Evolutionary conservation across 1,140 invertebrate species (phyloP).

Genomic region (Pseudomyrmex gracilis): DNA sequence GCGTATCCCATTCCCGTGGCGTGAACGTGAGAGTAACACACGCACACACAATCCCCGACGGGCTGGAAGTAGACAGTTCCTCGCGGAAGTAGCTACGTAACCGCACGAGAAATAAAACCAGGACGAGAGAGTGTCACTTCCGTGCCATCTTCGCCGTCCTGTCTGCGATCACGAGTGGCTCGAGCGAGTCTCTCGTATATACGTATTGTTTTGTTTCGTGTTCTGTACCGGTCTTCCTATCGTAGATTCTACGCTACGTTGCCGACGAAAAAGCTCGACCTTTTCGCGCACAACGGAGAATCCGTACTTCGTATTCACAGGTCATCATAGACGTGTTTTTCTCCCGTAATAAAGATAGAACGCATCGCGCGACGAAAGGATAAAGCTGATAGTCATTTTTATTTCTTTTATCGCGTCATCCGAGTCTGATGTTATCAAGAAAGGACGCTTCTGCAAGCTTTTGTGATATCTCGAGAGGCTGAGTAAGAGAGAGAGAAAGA

Average conservation of each 20-base stretch:
- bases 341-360: slow-evolving; percentile 32
- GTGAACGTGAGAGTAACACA: slow-evolving; percentile 59
- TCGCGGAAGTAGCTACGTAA: slow-evolving; percentile 66
- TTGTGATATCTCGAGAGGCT: slow-evolving; percentile 32
- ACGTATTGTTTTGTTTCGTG: slow-evolving; percentile 36
- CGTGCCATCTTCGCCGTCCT: slow-evolving; percentile 40
- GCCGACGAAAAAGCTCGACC: background rate
- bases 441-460: slow-evolving; percentile 25
- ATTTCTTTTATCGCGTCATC: slow-evolving; percentile 50
- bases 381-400: slow-evolving; percentile 52
- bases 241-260: background rate
- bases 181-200: slow-evolving; percentile 29
- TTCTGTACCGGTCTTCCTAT: slow-evolving; percentile 1
- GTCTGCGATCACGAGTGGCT: slow-evolving; percentile 45
- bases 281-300: background rate
- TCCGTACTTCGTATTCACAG: slow-evolving; percentile 20
- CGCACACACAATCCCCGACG: slow-evolving; percentile 51
- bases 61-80: slow-evolving; percentile 57
- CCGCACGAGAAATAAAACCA: slow-evolving; percentile 62
- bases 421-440: slow-evolving; percentile 36
- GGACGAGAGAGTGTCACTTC: slow-evolving; percentile 49
- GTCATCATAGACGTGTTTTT: slow-evolving; percentile 10
- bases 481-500: no score
- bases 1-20: slow-evolving; percentile 53
- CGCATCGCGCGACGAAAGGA: slow-evolving; percentile 31